Evolutionary conservation across 2,888 invertebrate genomes (phyloP).

Genomic region (Amiota communis): DNA sequence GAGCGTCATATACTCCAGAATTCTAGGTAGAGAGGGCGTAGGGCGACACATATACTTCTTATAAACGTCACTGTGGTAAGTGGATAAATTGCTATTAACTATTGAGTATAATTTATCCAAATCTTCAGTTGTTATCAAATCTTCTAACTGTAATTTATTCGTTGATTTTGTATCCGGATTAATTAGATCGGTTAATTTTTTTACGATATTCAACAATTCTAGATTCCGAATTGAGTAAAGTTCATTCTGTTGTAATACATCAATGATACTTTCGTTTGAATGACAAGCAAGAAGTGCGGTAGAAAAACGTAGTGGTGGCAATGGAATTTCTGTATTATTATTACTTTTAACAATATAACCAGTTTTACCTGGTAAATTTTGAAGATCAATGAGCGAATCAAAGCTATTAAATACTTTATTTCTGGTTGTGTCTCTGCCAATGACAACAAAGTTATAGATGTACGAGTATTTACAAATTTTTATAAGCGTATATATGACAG

Average conservation of each 20-base stretch:
- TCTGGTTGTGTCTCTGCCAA: slow-evolving; percentile 76
- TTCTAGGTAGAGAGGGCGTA: slow-evolving; percentile 1
- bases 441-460: background rate
- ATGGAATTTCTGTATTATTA: slow-evolving; percentile 47
- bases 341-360: slow-evolving; percentile 49
- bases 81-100: slow-evolving; percentile 32
- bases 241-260: slow-evolving; percentile 70
- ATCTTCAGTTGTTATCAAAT: slow-evolving; percentile 42
- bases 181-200: accelerated
- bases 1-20: slow-evolving; percentile 44
- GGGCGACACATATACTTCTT: slow-evolving; percentile 43
- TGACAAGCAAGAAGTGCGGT: slow-evolving; percentile 80
- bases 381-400: too few species aligned
- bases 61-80: slow-evolving; percentile 46
- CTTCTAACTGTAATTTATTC: slow-evolving; percentile 37
- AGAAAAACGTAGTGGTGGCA: slow-evolving; percentile 69
- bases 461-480: background rate
- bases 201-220: slow-evolving; percentile 37
- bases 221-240: slow-evolving; percentile 49
- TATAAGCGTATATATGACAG: background rate
- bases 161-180: background rate
- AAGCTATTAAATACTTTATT: slow-evolving; percentile 79
- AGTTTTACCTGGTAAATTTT: slow-evolving; percentile 68
- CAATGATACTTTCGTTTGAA: slow-evolving; percentile 81
- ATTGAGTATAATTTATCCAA: background rate